Base-by-base conservation (phyloP, 2,797 vertebrate species). In the Pithecia hirsuta region DNA sequence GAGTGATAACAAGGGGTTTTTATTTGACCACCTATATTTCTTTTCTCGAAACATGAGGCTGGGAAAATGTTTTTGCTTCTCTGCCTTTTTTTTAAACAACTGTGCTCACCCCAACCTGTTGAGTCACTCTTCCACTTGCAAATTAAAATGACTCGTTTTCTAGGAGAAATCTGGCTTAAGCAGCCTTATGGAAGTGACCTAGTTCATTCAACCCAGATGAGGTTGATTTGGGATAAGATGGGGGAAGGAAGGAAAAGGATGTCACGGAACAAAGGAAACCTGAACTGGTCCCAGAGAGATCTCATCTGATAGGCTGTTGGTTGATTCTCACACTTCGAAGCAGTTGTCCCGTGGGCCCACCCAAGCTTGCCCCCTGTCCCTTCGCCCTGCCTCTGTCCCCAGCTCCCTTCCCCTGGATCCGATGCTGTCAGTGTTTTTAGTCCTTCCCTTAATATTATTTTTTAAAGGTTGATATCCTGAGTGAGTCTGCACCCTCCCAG, bases 381-480 rank as follows among this genome's bases (percentile, higher is more conserved):
- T 50, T 89, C 14, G 44, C 90, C 96, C 91, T 30, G n/a, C 48
- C 55, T 83, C 97, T 85, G 28, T 24, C 64, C 89, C 67, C 12
- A 4, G 0, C 33, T 90, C 78, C 79, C 93, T 83, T 48, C 89
- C 95, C 46, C 61, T 39, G 39, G 72, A n/a, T 72, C 22, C 6
- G 2, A 33, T 70, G 74, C 90, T 92, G 52, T 96, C 97, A 95
- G 84, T 85, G 81, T 96, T 93, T 96, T 96, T 88, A 97, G 97
- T 59, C 96, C 97, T 97, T 93, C 96, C 96, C 97, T 98, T 95
- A 87, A 88, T 92, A 96, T 95, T 97, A 96, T 96, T 94, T 97
- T 95, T 98, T 97, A 88, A 98, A 98, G 97, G 96, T 97, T 97
- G 96, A 91, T 98, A 93, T 97, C 97, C 96, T 98, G 96, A 98